Evolutionary conservation across 2,113 vertebrate species (phyloP).

Genomic region (Tangachromis dhanisi): DNA sequence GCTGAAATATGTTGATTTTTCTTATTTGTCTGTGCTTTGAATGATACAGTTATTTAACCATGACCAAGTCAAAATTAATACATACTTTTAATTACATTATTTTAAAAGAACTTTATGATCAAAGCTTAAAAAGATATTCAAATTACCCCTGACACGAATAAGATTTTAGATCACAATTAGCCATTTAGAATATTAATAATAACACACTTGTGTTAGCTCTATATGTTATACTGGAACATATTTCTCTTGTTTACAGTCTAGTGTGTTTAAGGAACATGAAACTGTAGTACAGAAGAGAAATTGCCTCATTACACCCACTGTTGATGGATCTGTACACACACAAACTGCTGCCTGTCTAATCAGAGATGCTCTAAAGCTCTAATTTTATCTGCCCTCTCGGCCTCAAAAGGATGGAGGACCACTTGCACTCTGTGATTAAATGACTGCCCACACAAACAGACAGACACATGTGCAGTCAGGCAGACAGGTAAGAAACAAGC

Average conservation of each 20-base stretch:
- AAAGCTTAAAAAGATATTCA: not conserved
- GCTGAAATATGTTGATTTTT: not conserved
- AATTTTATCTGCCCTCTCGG: slow-evolving; percentile 29
- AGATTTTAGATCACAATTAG: not conserved
- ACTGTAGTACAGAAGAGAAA: not conserved
- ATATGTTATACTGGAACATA: not conserved
- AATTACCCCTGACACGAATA: not conserved
- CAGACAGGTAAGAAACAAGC: not conserved
- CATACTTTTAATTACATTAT: not conserved
- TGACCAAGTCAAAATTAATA: not conserved
- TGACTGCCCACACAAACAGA: slow-evolving; percentile 32
- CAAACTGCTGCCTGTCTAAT: slow-evolving; percentile 30
- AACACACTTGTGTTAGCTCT: not conserved
- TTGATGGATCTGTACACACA: slow-evolving; percentile 36
- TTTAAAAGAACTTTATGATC: not conserved
- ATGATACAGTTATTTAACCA: not conserved
- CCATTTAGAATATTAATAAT: not conserved
- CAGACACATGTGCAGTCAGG: not conserved
- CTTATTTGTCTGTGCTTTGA: not conserved
- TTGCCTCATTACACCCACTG: slow-evolving; percentile 3
- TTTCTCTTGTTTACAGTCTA: not conserved
- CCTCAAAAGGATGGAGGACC: slow-evolving; percentile 25
- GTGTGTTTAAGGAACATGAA: slow-evolving; percentile 3
- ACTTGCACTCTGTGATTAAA: slow-evolving; percentile 34
- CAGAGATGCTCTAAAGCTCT: slow-evolving; percentile 22